Base-by-base conservation (phyloP, 1,140 invertebrate genomes). In the Leucophenga varia region DNA sequence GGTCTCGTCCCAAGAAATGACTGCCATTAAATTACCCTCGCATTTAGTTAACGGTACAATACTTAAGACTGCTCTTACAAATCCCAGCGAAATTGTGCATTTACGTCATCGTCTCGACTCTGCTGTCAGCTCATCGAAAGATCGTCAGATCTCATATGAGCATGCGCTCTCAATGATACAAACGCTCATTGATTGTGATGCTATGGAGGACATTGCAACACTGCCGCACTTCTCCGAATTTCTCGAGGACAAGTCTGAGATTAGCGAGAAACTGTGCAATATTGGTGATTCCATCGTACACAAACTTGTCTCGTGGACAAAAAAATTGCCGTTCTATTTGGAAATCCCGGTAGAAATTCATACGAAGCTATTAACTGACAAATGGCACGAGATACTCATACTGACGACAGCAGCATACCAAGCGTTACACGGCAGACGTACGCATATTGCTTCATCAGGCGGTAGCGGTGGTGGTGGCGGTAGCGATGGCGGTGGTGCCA, bases 301-400 rank as follows among this genome's bases (percentile, higher is more conserved):
- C 79, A 95, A 97, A 78, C 84, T 98, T 78, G 94, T 98, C 47
- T 93, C 96, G 77, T 98, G 95, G 95, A 97, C 95, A 58, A 96
- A 96, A 78, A 86, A 94, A 76, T 79, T 98, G 75, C 95, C 95
- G 22, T 98, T 98, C 79, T 97, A 97, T 74, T 81, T 89, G 73
- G 93, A 97, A 77, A 85, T 97, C 54, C 93, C 94, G 18, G 90
- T 96, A 49, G 90, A 95, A 78, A 89, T 94, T 52, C 91, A 96
- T 73, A 95, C 93, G 40, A 88, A 92, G 77, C 81, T 98, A 54
- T 81, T 98, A 52, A 97, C 95, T 54, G 92, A 96, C 76, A 95
- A 97, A 76, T 98, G 95, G 95, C 93, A 97, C 75, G 92, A 96
- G 80, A 86, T 97, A 45, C 82, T 96, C 54, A 91, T 97, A 43